These are phyloP conservation scores for Physella acuta DNA, from an alignment of 1,140 invertebrate genomes.

Conservation along the genomic window DNA sequence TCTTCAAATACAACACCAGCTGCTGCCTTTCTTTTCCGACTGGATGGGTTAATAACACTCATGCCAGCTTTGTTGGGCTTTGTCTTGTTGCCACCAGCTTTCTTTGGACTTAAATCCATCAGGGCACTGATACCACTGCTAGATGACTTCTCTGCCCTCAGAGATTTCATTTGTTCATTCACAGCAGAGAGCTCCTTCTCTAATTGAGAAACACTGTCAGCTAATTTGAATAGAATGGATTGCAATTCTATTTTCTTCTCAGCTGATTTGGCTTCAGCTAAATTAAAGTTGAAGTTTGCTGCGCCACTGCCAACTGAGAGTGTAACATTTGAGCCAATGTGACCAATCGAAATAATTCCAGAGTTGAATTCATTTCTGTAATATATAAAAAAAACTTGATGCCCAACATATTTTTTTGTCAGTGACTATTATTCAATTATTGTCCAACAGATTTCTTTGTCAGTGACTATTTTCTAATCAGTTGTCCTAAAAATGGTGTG, in stretches of 20 bases:
- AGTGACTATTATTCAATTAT: no score
- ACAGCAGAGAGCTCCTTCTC: constrained; percentile 38
- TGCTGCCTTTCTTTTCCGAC: constrained; percentile 51
- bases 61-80: constrained; percentile 51
- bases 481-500: no score
- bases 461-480: no score
- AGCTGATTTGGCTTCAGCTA: constrained; percentile 50
- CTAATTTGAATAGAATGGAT: constrained; percentile 45
- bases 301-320: constrained; percentile 44
- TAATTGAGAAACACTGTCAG: constrained; percentile 34
- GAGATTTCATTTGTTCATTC: constrained; percentile 42
- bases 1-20: constrained; percentile 61
- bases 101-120: constrained; percentile 44
- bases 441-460: no score
- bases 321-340: constrained; percentile 42
- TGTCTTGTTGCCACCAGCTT: constrained; percentile 35
- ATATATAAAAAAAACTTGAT: no score
- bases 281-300: constrained; percentile 37
- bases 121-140: constrained; percentile 29
- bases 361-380: constrained; percentile 45
- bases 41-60: constrained; percentile 54
- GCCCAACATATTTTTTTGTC: no score
- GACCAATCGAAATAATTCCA: constrained; percentile 39
- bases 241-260: constrained; percentile 50
- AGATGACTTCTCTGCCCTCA: constrained; percentile 36